Evolutionary conservation across 1,140 invertebrate species (phyloP).

Genomic region (Cepaea nemoralis): DNA sequence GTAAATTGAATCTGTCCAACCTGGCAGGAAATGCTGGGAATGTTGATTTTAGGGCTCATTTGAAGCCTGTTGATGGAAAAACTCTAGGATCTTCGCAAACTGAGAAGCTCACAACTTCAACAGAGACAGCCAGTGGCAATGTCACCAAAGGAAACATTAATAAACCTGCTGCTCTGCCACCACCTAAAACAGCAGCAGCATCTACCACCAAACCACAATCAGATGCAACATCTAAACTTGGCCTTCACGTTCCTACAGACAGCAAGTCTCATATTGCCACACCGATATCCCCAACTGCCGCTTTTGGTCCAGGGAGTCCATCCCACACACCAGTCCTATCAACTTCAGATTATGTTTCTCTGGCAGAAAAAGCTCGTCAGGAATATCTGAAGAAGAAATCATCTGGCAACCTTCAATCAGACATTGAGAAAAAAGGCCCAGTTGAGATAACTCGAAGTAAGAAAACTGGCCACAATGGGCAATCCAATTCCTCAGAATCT

Average conservation of each 20-base stretch:
- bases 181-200: neutral
- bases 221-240: neutral
- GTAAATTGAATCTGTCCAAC: neutral
- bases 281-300: neutral
- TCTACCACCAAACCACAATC: neutral
- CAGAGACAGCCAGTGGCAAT: neutral
- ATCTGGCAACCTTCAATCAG: neutral
- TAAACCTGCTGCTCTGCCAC: neutral
- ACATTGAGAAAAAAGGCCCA: slow-evolving; percentile 38
- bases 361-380: slow-evolving; percentile 65
- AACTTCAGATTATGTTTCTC: slow-evolving; percentile 55
- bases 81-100: neutral
- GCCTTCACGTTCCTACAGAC: neutral
- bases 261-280: neutral
- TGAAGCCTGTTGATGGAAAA: slow-evolving; percentile 1
- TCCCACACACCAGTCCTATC: neutral
- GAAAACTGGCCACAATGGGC: slow-evolving; percentile 31
- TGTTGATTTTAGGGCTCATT: neutral
- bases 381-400: slow-evolving; percentile 61
- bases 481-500: neutral
- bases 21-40: neutral
- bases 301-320: neutral
- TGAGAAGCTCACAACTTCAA: neutral
- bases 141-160: neutral
- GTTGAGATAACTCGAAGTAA: slow-evolving; percentile 35